phyloP scores from a whole-genome alignment of 1,140 invertebrate species.

The Homarus americanus region DNA sequence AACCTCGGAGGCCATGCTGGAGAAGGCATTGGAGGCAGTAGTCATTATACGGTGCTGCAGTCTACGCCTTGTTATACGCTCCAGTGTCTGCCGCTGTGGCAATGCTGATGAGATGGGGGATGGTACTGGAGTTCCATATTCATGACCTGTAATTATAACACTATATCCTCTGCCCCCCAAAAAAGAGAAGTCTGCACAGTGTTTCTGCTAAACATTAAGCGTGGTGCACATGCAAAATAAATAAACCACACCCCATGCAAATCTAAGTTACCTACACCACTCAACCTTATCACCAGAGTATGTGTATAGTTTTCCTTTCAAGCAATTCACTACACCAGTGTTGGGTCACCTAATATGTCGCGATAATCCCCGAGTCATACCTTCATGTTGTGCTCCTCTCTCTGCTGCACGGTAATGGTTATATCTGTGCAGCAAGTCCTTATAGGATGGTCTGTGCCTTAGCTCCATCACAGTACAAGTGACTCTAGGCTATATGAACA shows the following conservation, averaged over 20 bases:
- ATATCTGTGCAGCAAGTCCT: slow-evolving; percentile 16
- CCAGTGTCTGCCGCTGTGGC: slow-evolving; percentile 49
- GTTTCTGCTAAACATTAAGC: too few relatives aligned
- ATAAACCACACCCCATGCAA: not conserved
- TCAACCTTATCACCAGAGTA: not conserved
- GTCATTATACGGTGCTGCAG: slow-evolving; percentile 29
- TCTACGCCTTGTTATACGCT: slow-evolving; percentile 43
- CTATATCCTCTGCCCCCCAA: slow-evolving; percentile 23
- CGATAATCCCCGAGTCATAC: not conserved
- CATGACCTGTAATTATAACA: slow-evolving; percentile 78
- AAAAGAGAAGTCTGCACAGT: too few relatives aligned
- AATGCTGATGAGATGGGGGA: slow-evolving; percentile 75
- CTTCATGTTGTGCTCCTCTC: not conserved
- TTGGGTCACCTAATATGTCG: not conserved
- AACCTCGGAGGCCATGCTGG: slow-evolving; percentile 47
- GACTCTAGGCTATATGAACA: not conserved
- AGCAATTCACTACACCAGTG: not conserved
- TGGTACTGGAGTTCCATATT: slow-evolving; percentile 80
- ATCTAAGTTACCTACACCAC: not conserved
- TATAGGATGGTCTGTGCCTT: slow-evolving; percentile 3
- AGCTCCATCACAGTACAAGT: not conserved
- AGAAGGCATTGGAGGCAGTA: slow-evolving; percentile 40
- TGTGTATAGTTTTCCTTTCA: not conserved
- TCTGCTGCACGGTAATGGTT: not conserved
- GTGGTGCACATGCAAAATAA: not conserved